Percentiles rank a stretch among this genome's conserved stretches.
Evolutionary conservation across 2,888 invertebrate genomes (phyloP).

Genomic region (Scaptomyza polygonia): DNA sequence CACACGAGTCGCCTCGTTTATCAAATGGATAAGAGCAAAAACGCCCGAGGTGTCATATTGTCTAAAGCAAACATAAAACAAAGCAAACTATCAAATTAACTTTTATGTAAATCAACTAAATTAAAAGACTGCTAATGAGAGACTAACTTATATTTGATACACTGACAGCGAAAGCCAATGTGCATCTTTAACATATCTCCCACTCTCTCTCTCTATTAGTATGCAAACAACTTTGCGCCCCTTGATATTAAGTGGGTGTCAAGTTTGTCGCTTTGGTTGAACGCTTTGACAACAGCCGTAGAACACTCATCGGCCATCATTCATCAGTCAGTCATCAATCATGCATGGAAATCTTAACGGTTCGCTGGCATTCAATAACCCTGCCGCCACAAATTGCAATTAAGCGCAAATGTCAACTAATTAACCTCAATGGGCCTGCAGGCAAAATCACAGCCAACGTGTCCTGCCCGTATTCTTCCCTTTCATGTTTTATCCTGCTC

Average conservation of each 20-base stretch:
- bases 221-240: neutral
- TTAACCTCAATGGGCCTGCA: constrained; percentile 70
- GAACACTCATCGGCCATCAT: constrained; percentile 11
- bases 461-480: neutral
- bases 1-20: constrained; percentile 86
- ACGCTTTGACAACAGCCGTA: constrained; percentile 42
- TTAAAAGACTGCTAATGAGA: too few species aligned
- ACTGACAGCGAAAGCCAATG: too few species aligned
- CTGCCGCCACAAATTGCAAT: constrained; percentile 67
- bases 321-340: constrained; percentile 61
- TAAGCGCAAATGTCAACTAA: constrained; percentile 83
- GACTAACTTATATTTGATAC: too few species aligned
- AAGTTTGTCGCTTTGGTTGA: constrained; percentile 69
- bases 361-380: constrained; percentile 50
- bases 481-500: neutral
- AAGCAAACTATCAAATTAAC: neutral
- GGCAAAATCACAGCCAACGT: constrained; percentile 16
- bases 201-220: neutral
- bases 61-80: constrained; percentile 31
- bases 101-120: too few species aligned
- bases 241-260: constrained; percentile 63
- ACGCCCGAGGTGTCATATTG: constrained; percentile 82
- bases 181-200: too few species aligned
- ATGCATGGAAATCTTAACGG: constrained; percentile 68
- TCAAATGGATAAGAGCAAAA: constrained; percentile 86